phyloP scores from a whole-genome alignment of 2,888 invertebrate species.

The Tolmerus cingulatus region DNA sequence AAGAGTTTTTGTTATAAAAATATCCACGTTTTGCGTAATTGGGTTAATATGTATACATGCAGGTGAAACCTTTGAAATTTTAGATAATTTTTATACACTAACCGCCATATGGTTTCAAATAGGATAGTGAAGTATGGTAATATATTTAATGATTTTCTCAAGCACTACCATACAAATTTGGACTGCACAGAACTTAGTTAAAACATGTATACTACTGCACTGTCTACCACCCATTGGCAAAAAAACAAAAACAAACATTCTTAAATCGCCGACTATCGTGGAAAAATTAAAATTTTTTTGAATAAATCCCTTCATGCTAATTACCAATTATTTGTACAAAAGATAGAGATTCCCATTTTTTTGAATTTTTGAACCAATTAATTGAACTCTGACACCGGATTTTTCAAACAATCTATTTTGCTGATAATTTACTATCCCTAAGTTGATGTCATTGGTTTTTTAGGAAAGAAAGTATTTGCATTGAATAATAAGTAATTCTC shows the following conservation, averaged over 20 bases:
- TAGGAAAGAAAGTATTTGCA: no score
- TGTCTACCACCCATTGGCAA: neutral
- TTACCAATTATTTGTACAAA: neutral
- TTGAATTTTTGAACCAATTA: neutral
- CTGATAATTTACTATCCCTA: no score
- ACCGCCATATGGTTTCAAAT: neutral
- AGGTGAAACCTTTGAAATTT: neutral
- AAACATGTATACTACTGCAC: neutral
- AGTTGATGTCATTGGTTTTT: no score
- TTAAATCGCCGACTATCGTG: neutral
- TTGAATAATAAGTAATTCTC: no score
- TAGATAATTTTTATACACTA: neutral
- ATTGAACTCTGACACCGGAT: neutral
- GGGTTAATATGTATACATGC: neutral
- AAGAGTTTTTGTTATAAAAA: neutral
- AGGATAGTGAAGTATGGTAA: neutral
- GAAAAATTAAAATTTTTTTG: neutral
- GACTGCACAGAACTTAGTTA: neutral
- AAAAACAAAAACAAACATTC: no score
- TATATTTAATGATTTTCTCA: neutral
- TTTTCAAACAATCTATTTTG: neutral
- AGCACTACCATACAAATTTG: no score
- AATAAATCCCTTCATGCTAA: neutral
- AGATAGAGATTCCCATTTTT: neutral
- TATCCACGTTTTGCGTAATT: no score